These are phyloP conservation scores for Micromys minutus DNA, from an alignment of 2,113 vertebrate species.

Conservation along the genomic window DNA sequence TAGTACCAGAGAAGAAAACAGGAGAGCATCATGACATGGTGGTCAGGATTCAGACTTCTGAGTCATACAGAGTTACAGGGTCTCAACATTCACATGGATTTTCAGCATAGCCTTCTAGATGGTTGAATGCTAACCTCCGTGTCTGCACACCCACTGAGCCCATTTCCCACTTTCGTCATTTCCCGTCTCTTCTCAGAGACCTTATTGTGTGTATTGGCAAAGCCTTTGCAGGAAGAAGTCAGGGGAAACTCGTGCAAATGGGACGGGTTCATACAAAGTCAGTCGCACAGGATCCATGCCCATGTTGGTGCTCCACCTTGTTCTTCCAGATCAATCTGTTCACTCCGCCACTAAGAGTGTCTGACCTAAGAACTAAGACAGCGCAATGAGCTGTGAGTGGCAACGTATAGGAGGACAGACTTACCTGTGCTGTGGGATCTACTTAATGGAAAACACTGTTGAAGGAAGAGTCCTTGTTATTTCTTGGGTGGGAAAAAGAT, in stretches of 20 bases:
- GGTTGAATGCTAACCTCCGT: neutral
- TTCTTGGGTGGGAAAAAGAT: constrained; percentile 33
- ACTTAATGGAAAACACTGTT: neutral
- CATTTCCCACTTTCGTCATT: neutral
- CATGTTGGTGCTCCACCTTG: neutral
- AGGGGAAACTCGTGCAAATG: neutral
- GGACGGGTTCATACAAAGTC: neutral
- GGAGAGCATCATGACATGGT: neutral
- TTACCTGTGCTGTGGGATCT: neutral
- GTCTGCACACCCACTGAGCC: neutral
- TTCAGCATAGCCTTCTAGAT: neutral
- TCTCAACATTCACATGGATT: neutral
- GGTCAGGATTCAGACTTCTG: neutral
- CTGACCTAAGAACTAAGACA: neutral
- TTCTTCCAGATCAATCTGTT: neutral
- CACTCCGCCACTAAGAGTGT: neutral
- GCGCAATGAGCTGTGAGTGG: neutral
- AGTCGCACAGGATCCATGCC: neutral
- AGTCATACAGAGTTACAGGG: neutral
- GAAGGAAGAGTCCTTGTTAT: neutral
- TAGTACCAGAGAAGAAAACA: neutral
- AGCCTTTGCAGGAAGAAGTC: neutral
- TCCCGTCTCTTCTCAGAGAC: neutral
- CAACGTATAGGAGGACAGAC: neutral
- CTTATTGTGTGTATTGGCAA: neutral